Percentiles rank a stretch among this genome's conserved stretches.
These are phyloP conservation scores for Cyprinella venusta DNA, from an alignment of 2,797 vertebrate species.

Conservation along the genomic window DNA sequence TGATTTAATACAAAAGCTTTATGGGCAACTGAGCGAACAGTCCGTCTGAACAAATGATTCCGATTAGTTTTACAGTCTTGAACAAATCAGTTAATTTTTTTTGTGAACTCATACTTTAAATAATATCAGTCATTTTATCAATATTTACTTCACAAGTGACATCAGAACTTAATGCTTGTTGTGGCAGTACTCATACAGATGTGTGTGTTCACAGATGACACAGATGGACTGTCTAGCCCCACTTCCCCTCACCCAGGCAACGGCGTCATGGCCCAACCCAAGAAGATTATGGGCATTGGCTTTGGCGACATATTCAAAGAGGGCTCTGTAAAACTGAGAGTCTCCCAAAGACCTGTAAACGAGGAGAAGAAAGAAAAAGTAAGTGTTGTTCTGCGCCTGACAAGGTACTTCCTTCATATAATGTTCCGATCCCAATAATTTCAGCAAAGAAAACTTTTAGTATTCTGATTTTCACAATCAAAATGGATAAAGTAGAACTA, in stretches of 20 bases:
- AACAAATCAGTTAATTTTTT: not conserved
- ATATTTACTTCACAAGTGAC: not conserved
- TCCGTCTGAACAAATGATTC: not conserved
- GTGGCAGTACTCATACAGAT: not conserved
- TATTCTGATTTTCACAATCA: not conserved
- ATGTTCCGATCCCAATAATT: too few relatives aligned
- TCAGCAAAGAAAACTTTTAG: not conserved
- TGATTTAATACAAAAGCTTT: not conserved
- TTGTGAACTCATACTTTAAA: not conserved
- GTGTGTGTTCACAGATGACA: slow-evolving; percentile 45
- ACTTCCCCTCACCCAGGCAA: slow-evolving; percentile 69
- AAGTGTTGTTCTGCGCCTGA: slow-evolving; percentile 54
- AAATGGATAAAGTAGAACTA: not conserved
- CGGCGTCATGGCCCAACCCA: slow-evolving; percentile 85
- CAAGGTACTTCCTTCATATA: not conserved
- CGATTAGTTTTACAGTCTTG: not conserved
- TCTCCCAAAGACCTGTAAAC: slow-evolving; percentile 44
- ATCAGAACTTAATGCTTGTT: not conserved
- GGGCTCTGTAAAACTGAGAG: slow-evolving; percentile 87
- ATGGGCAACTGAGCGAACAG: not conserved
- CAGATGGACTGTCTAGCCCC: slow-evolving; percentile 53
- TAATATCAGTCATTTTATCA: not conserved
- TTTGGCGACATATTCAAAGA: slow-evolving; percentile 97
- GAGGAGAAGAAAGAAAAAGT: slow-evolving; percentile 94
- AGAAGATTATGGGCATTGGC: slow-evolving; percentile 90